Base-by-base conservation (phyloP, 2,113 vertebrate genomes). In the Hypomesus transpacificus region DNA sequence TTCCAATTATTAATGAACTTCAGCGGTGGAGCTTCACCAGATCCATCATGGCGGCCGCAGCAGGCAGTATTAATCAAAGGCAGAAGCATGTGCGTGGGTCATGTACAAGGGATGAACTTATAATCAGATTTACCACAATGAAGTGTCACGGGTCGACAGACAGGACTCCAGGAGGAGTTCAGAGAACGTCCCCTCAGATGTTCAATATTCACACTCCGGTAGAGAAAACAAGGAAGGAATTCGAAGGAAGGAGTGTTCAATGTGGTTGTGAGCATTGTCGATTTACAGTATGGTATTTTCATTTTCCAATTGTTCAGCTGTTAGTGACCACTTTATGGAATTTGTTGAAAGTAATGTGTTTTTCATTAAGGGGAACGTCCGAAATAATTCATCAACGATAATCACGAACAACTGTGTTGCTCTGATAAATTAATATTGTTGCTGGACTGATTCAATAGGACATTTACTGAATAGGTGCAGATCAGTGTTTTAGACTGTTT, bases 1-100 rank as follows among this genome's bases (percentile, higher is more conserved):
- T 94, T 96, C 95, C 95, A 98, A 94, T 98, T 99, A 97, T 98
- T 98, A 97, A 98, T 98, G 95, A 97, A 98, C 94, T 98, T 97
- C 94, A 96, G 92, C 92, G 93, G 92, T 93, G 92, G 90, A 93
- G 92, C 91, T 90, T 81, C 74, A 92, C 89, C 88, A 75, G 94
- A 98, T 98, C 94, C 95, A 97, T 98, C 95, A 98, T 86, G 89
- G 92, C 88, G 85, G 88, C 82, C 87, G 91, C 87, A 86, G 89
- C 80, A 90, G 87, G 87, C 90, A 91, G 90, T 90, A 93, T 94
- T 94, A 94, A 95, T 93, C 92, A 93, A 78, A 70, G 87, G 87
- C 80, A 87, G 89, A 87, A 93, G 91, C 91, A 89, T 87, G 84
- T 84, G 83, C 82, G 83, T 72, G 82, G 89, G 90, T 92, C 90